Percentiles rank a stretch among this genome's conserved stretches.
Conservation (phyloP, 2,113 vertebrate genomes). For the Macrotus californicus region DNA sequence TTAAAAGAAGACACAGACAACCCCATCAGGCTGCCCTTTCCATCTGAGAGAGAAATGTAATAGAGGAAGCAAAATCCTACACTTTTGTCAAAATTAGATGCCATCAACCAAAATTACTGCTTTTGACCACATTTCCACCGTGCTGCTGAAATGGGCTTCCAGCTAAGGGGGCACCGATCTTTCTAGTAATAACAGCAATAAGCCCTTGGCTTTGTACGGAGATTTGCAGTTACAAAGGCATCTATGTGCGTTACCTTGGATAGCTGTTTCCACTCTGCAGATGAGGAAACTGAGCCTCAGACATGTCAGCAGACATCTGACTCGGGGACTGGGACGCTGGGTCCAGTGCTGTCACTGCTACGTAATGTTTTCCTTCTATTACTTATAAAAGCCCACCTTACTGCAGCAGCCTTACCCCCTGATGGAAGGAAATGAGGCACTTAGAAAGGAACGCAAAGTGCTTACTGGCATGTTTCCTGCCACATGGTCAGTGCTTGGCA, state of each 20-base stretch:
- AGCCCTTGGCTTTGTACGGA: background rate
- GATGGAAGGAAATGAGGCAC: background rate
- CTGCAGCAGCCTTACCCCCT: background rate
- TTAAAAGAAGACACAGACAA: background rate
- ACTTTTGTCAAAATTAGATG: conserved; percentile 26
- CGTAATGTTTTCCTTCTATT: background rate
- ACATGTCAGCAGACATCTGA: background rate
- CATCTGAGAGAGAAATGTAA: background rate
- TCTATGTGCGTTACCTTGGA: background rate
- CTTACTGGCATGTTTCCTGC: background rate
- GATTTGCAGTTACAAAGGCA: background rate
- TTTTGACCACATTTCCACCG: background rate
- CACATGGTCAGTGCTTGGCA: background rate
- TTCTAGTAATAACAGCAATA: background rate
- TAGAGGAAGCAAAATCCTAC: background rate
- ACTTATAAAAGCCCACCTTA: background rate
- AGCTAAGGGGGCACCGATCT: background rate
- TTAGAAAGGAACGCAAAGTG: background rate
- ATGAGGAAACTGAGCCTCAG: background rate
- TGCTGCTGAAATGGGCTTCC: background rate
- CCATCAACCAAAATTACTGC: background rate
- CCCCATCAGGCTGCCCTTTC: background rate
- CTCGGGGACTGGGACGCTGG: background rate
- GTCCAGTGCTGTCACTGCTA: background rate
- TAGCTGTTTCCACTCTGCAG: background rate